Percentiles rank a stretch among this genome's conserved stretches.
Evolutionary conservation across 2,888 invertebrate genomes (phyloP).

Genomic region (Tinea semifulvella): DNA sequence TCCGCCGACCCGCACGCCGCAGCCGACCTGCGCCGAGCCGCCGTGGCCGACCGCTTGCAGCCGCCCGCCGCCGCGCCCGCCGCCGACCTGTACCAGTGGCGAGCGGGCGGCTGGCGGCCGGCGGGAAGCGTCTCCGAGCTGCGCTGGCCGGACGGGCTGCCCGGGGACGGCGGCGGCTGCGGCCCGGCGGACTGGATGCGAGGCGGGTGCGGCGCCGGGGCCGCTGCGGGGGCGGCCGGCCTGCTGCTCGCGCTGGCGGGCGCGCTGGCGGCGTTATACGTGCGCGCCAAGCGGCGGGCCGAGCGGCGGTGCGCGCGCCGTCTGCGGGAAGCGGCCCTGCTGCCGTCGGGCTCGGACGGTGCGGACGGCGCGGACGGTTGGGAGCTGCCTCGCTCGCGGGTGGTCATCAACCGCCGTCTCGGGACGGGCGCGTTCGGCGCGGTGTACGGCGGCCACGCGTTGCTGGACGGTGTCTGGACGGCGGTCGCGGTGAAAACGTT

Average conservation of each 20-base stretch:
- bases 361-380: constrained; percentile 76
- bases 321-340: constrained; percentile 86
- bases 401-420: constrained; percentile 85
- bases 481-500: constrained; percentile 91
- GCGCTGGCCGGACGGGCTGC: constrained; percentile 73
- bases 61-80: too few species aligned
- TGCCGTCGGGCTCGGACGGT: constrained; percentile 24
- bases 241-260: constrained; percentile 31
- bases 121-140: constrained; percentile 69
- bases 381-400: constrained; percentile 85
- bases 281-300: constrained; percentile 38
- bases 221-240: constrained; percentile 37
- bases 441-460: constrained; percentile 90
- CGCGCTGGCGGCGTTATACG: constrained; percentile 31
- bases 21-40: too few species aligned
- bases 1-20: too few species aligned
- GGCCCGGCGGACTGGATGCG: constrained; percentile 73
- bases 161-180: constrained; percentile 78
- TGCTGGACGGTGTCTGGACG: constrained; percentile 73
- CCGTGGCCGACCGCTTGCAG: too few species aligned
- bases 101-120: constrained; percentile 61
- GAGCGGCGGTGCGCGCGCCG: constrained; percentile 54
- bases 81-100: constrained; percentile 66
- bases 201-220: constrained; percentile 77
- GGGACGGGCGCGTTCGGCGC: constrained; percentile 94